Conservation (phyloP, 2,797 vertebrate species). For the Hybognathus amarus region DNA sequence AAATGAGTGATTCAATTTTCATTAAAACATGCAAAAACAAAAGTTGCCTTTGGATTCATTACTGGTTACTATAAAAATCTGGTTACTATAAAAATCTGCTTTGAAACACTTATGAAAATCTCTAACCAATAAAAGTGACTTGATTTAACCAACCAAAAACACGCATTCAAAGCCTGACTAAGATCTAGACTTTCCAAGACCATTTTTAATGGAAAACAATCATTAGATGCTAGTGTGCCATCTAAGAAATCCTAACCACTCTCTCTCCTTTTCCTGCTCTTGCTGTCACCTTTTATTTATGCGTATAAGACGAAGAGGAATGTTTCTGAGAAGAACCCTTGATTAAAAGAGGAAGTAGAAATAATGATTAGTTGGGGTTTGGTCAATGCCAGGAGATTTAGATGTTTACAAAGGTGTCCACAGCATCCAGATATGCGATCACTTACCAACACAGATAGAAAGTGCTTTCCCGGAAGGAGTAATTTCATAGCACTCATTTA, state of each 20-base stretch:
- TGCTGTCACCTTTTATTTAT: not conserved
- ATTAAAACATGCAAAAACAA: not conserved
- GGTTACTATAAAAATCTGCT: not conserved
- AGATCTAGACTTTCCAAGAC: not conserved
- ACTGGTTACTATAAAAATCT: too few relatives aligned
- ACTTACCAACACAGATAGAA: conserved; percentile 58
- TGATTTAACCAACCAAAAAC: not conserved
- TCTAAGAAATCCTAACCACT: conserved; percentile 17
- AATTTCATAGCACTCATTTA: conserved; percentile 63
- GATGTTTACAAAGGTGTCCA: conserved; percentile 60
- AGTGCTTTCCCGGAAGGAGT: conserved; percentile 59
- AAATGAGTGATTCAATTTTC: not conserved
- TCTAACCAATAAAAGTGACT: not conserved
- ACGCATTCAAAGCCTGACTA: not conserved
- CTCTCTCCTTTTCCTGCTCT: not conserved
- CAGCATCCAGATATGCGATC: conserved; percentile 52
- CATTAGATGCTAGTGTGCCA: not conserved
- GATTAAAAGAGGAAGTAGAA: conserved; percentile 36
- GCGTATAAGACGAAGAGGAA: not conserved
- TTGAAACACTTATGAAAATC: not conserved
- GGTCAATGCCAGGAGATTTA: conserved; percentile 45
- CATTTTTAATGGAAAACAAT: conserved; percentile 6
- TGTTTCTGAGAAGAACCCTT: conserved; percentile 8
- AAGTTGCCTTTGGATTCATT: not conserved
- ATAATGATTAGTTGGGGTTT: conserved; percentile 43